Percentiles rank a stretch among this genome's conserved stretches.
phyloP scores from a whole-genome alignment of 2,888 invertebrate genomes.

The Agonopterix alstromeriana region DNA sequence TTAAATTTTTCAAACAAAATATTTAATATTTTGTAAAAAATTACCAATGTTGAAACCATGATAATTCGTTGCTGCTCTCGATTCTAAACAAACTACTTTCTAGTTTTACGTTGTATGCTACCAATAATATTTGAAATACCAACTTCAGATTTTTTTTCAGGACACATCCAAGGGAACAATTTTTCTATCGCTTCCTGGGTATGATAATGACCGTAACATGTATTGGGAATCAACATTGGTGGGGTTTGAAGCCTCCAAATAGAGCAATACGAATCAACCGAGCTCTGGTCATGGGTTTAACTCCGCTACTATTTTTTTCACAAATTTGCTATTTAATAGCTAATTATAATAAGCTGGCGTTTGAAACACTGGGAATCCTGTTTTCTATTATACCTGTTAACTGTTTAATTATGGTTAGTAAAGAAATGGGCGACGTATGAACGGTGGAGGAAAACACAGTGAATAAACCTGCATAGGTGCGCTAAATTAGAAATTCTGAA shows the following conservation, averaged over 20 bases:
- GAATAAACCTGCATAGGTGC: no score
- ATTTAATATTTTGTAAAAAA: no score
- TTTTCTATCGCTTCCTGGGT: not conserved
- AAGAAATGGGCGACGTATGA: not conserved
- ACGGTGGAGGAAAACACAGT: no score
- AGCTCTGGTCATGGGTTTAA: not conserved
- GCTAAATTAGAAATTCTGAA: no score
- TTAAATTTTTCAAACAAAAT: no score
- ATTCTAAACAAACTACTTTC: no score
- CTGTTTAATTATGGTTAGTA: not conserved
- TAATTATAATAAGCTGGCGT: slow-evolving; percentile 2
- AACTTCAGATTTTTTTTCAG: not conserved
- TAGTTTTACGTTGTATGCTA: no score
- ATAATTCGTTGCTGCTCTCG: no score
- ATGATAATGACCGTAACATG: not conserved
- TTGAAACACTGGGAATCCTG: slow-evolving; percentile 3
- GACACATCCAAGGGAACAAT: not conserved
- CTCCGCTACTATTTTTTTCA: not conserved
- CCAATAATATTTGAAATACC: no score
- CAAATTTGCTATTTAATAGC: not conserved
- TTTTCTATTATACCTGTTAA: not conserved
- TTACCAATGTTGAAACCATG: no score
- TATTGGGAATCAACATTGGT: not conserved
- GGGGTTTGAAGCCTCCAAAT: not conserved
- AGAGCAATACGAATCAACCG: not conserved